Percentiles rank a stretch among this genome's conserved stretches.
phyloP scores from a whole-genome alignment of 1,140 invertebrate genomes.

The Popillia japonica region DNA sequence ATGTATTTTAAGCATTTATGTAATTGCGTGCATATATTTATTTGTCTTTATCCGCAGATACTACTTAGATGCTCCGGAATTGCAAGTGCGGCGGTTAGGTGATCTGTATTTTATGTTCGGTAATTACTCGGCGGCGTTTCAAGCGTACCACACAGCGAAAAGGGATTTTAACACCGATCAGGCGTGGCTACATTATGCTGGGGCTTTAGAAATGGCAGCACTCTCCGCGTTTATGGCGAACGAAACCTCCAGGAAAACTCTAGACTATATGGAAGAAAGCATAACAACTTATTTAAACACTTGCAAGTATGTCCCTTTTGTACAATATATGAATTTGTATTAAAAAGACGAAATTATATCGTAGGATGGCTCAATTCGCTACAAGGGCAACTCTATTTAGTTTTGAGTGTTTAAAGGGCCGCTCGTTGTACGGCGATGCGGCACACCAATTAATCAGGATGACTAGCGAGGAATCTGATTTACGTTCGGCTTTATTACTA shows the following conservation, averaged over 20 bases:
- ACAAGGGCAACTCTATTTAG: slow-evolving; percentile 89
- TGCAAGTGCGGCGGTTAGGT: slow-evolving; percentile 90
- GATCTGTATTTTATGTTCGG: slow-evolving; percentile 98
- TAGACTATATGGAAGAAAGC: slow-evolving; percentile 93
- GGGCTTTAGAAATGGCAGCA: slow-evolving; percentile 95
- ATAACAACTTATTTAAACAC: slow-evolving; percentile 89
- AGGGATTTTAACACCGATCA: slow-evolving; percentile 95
- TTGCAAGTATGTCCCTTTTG: slow-evolving; percentile 73
- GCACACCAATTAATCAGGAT: slow-evolving; percentile 93
- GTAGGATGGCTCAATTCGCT: slow-evolving; percentile 86
- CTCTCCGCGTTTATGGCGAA: slow-evolving; percentile 91
- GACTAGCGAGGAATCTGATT: slow-evolving; percentile 93
- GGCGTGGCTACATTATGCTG: slow-evolving; percentile 96
- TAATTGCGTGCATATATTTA: slow-evolving; percentile 1
- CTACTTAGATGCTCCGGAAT: slow-evolving; percentile 87
- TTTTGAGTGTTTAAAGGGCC: slow-evolving; percentile 83
- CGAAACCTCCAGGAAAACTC: slow-evolving; percentile 76
- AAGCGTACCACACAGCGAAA: slow-evolving; percentile 94
- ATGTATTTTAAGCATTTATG: background rate
- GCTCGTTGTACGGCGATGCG: slow-evolving; percentile 83
- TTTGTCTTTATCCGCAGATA: slow-evolving; percentile 68
- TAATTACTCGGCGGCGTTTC: slow-evolving; percentile 91
- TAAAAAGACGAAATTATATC: slow-evolving; percentile 48
- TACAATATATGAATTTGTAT: background rate
- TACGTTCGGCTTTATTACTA: slow-evolving; percentile 88